Percentiles rank a stretch among this genome's conserved stretches.
Conservation (phyloP, 2,797 vertebrate genomes). For the Chaunax sp. region DNA sequence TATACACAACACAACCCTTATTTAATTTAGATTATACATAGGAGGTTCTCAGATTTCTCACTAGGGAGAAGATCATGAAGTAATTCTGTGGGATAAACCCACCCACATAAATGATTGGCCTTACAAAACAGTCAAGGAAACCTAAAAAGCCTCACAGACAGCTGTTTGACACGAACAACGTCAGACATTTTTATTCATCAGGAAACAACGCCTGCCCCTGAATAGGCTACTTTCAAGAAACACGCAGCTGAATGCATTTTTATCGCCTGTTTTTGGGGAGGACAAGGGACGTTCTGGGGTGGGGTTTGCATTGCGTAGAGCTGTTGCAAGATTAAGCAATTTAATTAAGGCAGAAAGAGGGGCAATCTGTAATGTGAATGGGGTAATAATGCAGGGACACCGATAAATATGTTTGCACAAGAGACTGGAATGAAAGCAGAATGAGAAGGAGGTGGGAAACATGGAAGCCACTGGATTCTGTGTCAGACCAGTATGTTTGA, state of each 20-base stretch:
- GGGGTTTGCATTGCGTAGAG: constrained; percentile 27
- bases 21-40: not conserved
- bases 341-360: constrained; percentile 56
- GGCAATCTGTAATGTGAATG: constrained; percentile 49
- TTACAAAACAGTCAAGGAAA: not conserved
- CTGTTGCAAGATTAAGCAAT: constrained; percentile 62
- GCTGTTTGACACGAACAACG: too few species aligned
- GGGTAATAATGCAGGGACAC: not conserved
- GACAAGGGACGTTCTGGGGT: not conserved
- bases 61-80: not conserved
- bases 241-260: constrained; percentile 30
- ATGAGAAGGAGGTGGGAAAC: constrained; percentile 1
- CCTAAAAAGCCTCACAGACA: not conserved
- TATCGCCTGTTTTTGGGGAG: constrained; percentile 3
- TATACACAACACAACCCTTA: constrained; percentile 20
- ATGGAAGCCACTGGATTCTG: constrained; percentile 21
- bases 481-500: constrained; percentile 53
- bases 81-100: not conserved
- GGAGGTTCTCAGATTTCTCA: not conserved
- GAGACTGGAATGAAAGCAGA: constrained; percentile 1
- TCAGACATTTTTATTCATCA: constrained; percentile 32
- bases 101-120: not conserved
- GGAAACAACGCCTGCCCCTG: not conserved
- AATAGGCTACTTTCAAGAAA: constrained; percentile 31
- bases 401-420: constrained; percentile 38